Evolutionary conservation across 2,797 vertebrate species (phyloP), one percentile per base, ranked within the genome.

Genomic region (Manis javanica): DNA sequence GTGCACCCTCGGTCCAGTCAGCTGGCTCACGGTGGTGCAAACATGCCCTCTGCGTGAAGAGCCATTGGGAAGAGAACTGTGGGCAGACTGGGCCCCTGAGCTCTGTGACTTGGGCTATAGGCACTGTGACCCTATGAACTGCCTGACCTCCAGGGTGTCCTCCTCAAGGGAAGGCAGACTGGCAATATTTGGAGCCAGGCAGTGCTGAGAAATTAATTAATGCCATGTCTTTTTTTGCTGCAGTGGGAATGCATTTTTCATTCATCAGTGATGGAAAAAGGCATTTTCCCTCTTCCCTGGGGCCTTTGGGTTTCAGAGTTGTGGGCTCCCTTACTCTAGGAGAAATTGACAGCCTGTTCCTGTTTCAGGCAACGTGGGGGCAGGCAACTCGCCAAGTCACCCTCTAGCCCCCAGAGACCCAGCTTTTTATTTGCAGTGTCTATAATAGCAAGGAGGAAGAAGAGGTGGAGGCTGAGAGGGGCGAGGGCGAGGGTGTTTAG

Each of bases 1-100:
- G 3, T 0, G 9, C 29, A 31, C 7, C 8, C 72, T 51, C 4
- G 3, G 23, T 69, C 26, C 19, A 12, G 29, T 15, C 2, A 5
- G 13, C 24, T 21, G 16, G 39, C 6, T 61, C 13, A 29, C 3
- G 0, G 72, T 15, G 24, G 5, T 14, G 19, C 3, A 10, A 23
- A 66, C 15, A 23, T 7, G 11, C 15, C 19, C 39, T 46, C n/a
- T 64, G 64, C 6, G 37, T 23, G 51, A 53, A 16, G 4, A 74
- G 26, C 29, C 42, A 31, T 42, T 31, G 42, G 2, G 34, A 69
- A 79, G 37, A 34, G 29, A 37, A 53, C 68, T 37, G 29, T 3
- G 61, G 16, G 4, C 12, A 4, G 46, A 42, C 21, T 29, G 3
- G 29, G 23, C 26, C 4, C 59, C 19, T 7, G 14, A 29, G 63